These are phyloP conservation scores for Rhea pennata DNA, from an alignment of 2,113 vertebrate genomes.

Conservation along the genomic window DNA sequence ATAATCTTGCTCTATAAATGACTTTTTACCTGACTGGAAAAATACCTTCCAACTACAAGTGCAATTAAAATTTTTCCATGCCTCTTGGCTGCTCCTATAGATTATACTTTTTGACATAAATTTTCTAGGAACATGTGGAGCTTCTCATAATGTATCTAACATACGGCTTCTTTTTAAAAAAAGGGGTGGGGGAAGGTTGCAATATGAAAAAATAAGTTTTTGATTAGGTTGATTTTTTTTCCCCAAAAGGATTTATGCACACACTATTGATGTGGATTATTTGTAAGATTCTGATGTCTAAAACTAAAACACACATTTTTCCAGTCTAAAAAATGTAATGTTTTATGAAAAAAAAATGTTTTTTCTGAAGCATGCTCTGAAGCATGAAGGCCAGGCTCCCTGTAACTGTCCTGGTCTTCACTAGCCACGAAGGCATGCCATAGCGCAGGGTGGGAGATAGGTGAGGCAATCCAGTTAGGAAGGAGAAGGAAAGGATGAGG, in stretches of 20 bases:
- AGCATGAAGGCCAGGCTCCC: not conserved
- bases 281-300: not conserved
- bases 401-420: not conserved
- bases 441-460: not conserved
- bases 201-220: not conserved
- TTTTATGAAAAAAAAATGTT: not conserved
- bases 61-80: accelerated
- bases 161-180: not conserved
- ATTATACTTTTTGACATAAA: not conserved
- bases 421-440: not conserved
- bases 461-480: not conserved
- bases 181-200: not conserved
- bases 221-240: not conserved
- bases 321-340: not conserved
- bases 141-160: not conserved
- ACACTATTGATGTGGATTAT: not conserved
- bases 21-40: not conserved
- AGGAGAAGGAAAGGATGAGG: not conserved
- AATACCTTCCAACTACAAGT: not conserved
- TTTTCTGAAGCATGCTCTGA: not conserved
- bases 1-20: not conserved
- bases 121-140: not conserved
- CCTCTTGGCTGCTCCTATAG: not conserved
- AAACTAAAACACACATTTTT: not conserved
- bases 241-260: not conserved